Conservation (phyloP, 2,888 invertebrate genomes). For the Euzetes globulus region DNA sequence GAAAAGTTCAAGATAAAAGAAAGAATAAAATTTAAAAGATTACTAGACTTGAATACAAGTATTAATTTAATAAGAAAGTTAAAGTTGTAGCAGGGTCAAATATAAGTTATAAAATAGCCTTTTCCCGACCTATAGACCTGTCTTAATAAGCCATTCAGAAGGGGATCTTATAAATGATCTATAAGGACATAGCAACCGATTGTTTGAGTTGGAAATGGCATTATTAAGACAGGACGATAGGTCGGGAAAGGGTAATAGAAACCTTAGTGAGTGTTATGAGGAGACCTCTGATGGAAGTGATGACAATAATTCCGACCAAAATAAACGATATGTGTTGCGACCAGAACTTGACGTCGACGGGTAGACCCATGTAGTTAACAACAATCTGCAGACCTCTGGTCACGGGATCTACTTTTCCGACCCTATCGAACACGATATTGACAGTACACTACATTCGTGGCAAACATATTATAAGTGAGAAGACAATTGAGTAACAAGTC, state of each 20-base stretch:
- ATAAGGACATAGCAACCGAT: neutral
- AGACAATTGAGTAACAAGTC: neutral
- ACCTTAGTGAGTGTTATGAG: constrained; percentile 95
- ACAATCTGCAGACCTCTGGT: constrained; percentile 92
- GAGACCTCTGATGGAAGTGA: constrained; percentile 92
- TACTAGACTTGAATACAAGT: too few species aligned
- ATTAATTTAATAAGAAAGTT: too few species aligned
- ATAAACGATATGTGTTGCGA: constrained; percentile 97
- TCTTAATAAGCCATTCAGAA: too few species aligned
- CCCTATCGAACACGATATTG: constrained; percentile 97
- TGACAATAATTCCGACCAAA: constrained; percentile 91
- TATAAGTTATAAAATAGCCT: too few species aligned
- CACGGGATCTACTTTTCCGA: constrained; percentile 96
- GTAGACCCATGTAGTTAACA: constrained; percentile 89
- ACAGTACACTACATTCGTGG: constrained; percentile 67
- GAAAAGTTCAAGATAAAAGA: too few species aligned
- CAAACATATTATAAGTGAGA: constrained; percentile 14
- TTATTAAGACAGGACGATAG: too few species aligned
- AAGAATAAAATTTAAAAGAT: too few species aligned
- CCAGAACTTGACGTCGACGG: constrained; percentile 92
- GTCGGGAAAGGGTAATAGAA: neutral
- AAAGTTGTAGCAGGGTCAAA: too few species aligned
- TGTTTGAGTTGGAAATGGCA: neutral
- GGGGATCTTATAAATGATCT: too few species aligned
- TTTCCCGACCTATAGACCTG: too few species aligned